Evolutionary conservation across 2,797 vertebrate genomes (phyloP), one percentile per base, ranked within the genome.

Genomic region (Diglossa cyanea): DNA sequence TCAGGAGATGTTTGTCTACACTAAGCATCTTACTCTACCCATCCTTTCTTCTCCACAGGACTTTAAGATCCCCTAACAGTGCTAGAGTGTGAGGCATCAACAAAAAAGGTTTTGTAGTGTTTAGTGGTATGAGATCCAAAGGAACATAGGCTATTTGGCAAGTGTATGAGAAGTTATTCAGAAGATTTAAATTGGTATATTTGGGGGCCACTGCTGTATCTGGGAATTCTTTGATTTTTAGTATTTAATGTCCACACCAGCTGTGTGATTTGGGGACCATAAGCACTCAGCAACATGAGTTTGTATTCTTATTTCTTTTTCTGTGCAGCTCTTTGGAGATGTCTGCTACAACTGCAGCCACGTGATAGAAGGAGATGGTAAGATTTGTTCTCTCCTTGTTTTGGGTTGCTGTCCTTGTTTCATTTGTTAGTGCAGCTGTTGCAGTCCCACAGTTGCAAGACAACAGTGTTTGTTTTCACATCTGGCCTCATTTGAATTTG

Each of bases 331-430:
- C 87, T 98, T 98, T 55, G 98, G 98, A 88, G 98, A 98, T 6
- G 97, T 98, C 73, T 98, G 98, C 91, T 98, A 98, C 93, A 97
- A 96, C 95, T 98, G 98, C 97, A 98, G 97, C 90, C 98, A 97
- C 1, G 98, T 98, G 96, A 98, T 98, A 45, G 98, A 98, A 92
- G 98, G 98, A 33, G 98, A 98, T 28, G 98, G 98, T 98, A 90
- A 98, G 98, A 71, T 88, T 60, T 74, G 48, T 85, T 78, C 88
- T 72, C 54, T 87, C 33, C 88, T 87, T 60, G 23, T 6, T 75
- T 61, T 75, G 80, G 24, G 30, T 90, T 28, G 37, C 78, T 77
- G 61, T 90, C 48, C 72, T 65, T 45, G 26, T 62, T 66, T 71
- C 17, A 20, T 81, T 95, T 94, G 81, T 92, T 67, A 61, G 54